These are phyloP conservation scores for Phyllotreta cruciferae DNA, from an alignment of 2,888 invertebrate species.

Conservation along the genomic window DNA sequence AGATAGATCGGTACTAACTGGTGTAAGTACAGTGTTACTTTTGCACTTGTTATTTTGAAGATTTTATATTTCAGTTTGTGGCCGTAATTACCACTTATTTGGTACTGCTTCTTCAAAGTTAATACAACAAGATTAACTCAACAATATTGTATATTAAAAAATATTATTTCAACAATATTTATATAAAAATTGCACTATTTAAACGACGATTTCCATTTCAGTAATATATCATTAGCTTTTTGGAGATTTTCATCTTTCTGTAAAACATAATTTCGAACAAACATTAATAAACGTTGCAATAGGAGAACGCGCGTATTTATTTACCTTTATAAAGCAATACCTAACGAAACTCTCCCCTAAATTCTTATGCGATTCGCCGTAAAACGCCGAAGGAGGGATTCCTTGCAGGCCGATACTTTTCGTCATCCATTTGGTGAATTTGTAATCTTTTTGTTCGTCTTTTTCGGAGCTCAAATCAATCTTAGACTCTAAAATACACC, in stretches of 20 bases:
- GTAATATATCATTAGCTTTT: slow-evolving; percentile 70
- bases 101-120: slow-evolving; percentile 8
- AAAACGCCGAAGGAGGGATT: slow-evolving; percentile 96
- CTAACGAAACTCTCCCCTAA: slow-evolving; percentile 87
- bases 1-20: slow-evolving; percentile 10
- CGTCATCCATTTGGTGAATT: slow-evolving; percentile 95
- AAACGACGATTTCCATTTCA: slow-evolving; percentile 63
- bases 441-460: slow-evolving; percentile 83
- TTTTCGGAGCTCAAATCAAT: slow-evolving; percentile 73
- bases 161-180: no score
- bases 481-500: slow-evolving; percentile 64
- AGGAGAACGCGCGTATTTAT: background rate
- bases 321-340: slow-evolving; percentile 93
- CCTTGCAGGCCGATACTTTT: slow-evolving; percentile 90
- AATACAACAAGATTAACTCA: no score
- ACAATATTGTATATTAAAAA: background rate
- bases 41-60: background rate
- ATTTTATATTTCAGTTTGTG: slow-evolving; percentile 11
- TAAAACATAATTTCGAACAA: slow-evolving; percentile 44
- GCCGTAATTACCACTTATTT: slow-evolving; percentile 14
- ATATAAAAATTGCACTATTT: slow-evolving; percentile 22
- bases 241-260: slow-evolving; percentile 78
- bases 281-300: background rate
- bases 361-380: slow-evolving; percentile 77
- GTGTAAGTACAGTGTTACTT: slow-evolving; percentile 2